These are phyloP conservation scores for Lethocerus indicus DNA, from an alignment of 1,140 invertebrate species.

Conservation along the genomic window DNA sequence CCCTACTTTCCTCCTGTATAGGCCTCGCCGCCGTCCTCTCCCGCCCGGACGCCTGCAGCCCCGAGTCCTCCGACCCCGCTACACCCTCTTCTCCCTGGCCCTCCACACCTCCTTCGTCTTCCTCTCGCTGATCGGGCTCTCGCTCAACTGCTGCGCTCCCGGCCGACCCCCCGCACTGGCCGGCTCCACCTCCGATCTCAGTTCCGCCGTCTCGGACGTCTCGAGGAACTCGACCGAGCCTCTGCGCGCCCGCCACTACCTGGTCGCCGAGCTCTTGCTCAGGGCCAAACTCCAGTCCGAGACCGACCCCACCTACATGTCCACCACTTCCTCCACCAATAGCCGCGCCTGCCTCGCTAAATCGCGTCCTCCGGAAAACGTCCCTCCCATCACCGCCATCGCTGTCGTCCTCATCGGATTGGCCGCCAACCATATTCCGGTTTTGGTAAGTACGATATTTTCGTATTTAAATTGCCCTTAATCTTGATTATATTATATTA, in stretches of 20 bases:
- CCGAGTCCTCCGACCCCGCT: constrained; percentile 19
- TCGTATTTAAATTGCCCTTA: too few relatives aligned
- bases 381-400: constrained; percentile 29
- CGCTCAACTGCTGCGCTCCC: constrained; percentile 16
- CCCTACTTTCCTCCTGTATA: constrained; percentile 30
- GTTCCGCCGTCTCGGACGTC: constrained; percentile 18
- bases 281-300: constrained; percentile 13
- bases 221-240: constrained; percentile 14
- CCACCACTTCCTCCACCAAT: constrained; percentile 27
- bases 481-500: too few relatives aligned
- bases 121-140: constrained; percentile 22
- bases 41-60: constrained; percentile 14
- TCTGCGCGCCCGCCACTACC: constrained; percentile 10
- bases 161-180: constrained; percentile 6
- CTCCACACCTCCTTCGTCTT: constrained; percentile 27
- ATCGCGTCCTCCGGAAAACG: constrained; percentile 18
- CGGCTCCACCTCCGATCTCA: constrained; percentile 17
- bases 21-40: constrained; percentile 28
- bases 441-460: constrained; percentile 31
- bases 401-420: constrained; percentile 31
- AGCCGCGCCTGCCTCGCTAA: constrained; percentile 22
- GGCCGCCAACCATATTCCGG: constrained; percentile 33
- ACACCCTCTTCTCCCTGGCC: constrained; percentile 30
- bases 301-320: constrained; percentile 13
- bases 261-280: constrained; percentile 17